phyloP scores from a whole-genome alignment of 2,888 invertebrate species.

The Fissipunctia ypsillon region DNA sequence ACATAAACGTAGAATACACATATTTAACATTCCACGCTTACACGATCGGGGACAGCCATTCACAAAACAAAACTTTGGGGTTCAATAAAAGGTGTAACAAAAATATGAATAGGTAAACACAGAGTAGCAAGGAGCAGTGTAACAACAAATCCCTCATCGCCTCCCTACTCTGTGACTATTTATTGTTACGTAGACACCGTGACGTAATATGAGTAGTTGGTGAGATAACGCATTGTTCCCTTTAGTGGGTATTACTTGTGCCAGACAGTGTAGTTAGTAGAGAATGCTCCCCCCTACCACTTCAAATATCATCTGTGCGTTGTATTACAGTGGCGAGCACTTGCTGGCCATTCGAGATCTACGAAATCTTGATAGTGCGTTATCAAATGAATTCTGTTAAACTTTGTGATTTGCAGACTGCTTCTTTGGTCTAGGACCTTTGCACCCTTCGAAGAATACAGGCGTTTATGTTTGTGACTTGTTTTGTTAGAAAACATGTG shows the following conservation, averaged over 20 bases:
- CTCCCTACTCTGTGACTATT: constrained; percentile 59
- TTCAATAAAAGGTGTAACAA: constrained; percentile 54
- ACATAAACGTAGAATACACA: constrained; percentile 25
- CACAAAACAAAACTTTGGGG: constrained; percentile 49
- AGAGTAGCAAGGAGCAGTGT: constrained; percentile 38
- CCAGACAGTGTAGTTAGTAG: constrained; percentile 67
- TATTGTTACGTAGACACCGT: constrained; percentile 66
- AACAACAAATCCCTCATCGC: constrained; percentile 54
- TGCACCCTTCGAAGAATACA: no score
- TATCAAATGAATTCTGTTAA: not conserved
- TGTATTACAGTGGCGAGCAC: constrained; percentile 33
- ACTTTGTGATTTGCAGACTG: not conserved
- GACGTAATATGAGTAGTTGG: constrained; percentile 66
- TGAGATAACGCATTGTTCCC: constrained; percentile 69
- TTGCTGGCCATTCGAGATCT: constrained; percentile 36
- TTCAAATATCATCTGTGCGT: constrained; percentile 73
- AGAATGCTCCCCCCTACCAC: constrained; percentile 75
- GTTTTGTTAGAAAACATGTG: not conserved
- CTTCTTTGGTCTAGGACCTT: no score
- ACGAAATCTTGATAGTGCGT: constrained; percentile 1
- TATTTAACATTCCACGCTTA: constrained; percentile 49
- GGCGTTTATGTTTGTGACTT: not conserved
- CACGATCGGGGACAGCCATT: constrained; percentile 38
- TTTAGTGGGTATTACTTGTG: constrained; percentile 81
- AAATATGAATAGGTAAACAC: constrained; percentile 59